A percentile compares a stretch with the other conserved stretches of the same genome.
Evolutionary conservation across 1,140 invertebrate genomes (phyloP).

Genomic region (Physella acuta): DNA sequence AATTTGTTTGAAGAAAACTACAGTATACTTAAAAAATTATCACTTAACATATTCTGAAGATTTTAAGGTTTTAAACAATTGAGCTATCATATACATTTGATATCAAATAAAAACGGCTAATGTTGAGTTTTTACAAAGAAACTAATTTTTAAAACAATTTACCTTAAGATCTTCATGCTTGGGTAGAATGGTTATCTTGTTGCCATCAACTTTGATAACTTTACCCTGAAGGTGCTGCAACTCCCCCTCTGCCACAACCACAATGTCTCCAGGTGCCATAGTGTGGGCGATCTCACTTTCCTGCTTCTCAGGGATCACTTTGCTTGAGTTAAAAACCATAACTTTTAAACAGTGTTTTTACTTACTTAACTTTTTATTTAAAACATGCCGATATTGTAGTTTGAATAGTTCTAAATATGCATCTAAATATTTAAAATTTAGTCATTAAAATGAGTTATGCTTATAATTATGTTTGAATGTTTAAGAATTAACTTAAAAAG

Average conservation of each 20-base stretch:
- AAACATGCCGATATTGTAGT: not conserved
- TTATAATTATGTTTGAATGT: too few species aligned
- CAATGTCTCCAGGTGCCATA: slow-evolving; percentile 88
- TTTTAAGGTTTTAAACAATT: too few species aligned
- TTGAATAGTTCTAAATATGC: not conserved
- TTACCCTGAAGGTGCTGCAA: slow-evolving; percentile 91
- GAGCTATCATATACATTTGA: too few species aligned
- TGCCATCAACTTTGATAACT: slow-evolving; percentile 90
- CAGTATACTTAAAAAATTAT: too few species aligned
- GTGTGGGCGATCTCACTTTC: slow-evolving; percentile 69
- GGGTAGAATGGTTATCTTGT: slow-evolving; percentile 93
- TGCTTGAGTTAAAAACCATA: not conserved
- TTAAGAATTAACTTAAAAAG: too few species aligned
- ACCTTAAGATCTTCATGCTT: slow-evolving; percentile 93
- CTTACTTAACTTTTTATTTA: not conserved
- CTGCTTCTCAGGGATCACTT: slow-evolving; percentile 64
- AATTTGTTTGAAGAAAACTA: too few species aligned
- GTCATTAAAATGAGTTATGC: too few species aligned
- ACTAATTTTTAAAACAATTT: slow-evolving; percentile 25
- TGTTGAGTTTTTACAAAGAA: too few species aligned
- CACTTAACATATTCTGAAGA: too few species aligned
- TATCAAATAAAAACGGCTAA: too few species aligned
- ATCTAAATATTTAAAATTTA: not conserved
- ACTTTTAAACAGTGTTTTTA: not conserved
- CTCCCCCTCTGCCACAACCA: slow-evolving; percentile 94